Conservation (phyloP, 2,113 vertebrate genomes). For the Periophthalmus modestus region DNA sequence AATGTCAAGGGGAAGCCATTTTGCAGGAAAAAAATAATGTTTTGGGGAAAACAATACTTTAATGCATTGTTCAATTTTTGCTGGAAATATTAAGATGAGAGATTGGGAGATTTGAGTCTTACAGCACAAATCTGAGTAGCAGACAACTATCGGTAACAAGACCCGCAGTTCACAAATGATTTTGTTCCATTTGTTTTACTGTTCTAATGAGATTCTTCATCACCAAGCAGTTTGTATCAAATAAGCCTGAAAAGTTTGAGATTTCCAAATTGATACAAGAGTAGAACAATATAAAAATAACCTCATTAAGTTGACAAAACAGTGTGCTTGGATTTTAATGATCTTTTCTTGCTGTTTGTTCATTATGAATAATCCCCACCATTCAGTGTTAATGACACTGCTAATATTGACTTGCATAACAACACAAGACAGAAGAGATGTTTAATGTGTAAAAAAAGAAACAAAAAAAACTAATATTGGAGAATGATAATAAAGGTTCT, state of each 20-base stretch:
- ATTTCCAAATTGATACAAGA: background rate
- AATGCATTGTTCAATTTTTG: too few relatives aligned
- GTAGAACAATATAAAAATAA: background rate
- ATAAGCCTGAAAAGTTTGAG: too few relatives aligned
- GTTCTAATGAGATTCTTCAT: background rate
- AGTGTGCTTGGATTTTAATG: slow-evolving; percentile 35
- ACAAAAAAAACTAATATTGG: background rate
- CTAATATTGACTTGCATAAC: slow-evolving; percentile 18
- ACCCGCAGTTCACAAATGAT: background rate
- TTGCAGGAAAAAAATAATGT: too few relatives aligned
- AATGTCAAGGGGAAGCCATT: too few relatives aligned
- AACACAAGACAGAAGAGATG: background rate
- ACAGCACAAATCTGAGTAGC: background rate
- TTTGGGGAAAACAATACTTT: too few relatives aligned
- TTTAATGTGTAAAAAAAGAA: background rate
- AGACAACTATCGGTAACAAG: background rate
- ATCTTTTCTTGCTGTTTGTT: slow-evolving; percentile 27
- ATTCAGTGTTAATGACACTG: slow-evolving; percentile 38
- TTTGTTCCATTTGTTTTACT: background rate
- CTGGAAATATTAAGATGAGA: too few relatives aligned
- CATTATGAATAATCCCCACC: slow-evolving; percentile 38
- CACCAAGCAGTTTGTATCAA: background rate
- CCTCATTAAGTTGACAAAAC: slow-evolving; percentile 3
- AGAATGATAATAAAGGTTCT: slow-evolving; percentile 7
- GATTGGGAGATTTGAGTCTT: too few relatives aligned